Conservation (phyloP, 2,888 invertebrate genomes). For the Patella caerulea region DNA sequence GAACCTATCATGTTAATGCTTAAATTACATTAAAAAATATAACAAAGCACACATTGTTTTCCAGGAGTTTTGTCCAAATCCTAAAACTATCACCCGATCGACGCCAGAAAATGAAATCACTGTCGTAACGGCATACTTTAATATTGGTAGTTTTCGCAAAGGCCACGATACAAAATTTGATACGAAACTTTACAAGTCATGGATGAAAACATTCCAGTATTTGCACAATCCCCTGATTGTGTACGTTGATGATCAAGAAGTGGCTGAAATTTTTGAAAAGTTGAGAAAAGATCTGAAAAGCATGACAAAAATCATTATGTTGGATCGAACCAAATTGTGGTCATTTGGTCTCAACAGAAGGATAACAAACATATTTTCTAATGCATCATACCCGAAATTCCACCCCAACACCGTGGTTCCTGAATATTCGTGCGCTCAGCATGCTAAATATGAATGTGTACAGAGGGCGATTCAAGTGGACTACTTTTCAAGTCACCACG, state of each 20-base stretch:
- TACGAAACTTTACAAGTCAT: conserved; percentile 31
- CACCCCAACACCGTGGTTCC: conserved; percentile 53
- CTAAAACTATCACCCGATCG: too few species aligned
- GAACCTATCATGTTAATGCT: too few species aligned
- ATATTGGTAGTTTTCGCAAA: conserved; percentile 44
- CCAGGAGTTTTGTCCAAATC: too few species aligned
- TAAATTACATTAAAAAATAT: too few species aligned
- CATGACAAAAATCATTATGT: conserved; percentile 36
- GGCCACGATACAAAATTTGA: conserved; percentile 26
- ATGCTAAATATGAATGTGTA: conserved; percentile 49
- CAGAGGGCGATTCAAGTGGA: conserved; percentile 33
- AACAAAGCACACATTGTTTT: too few species aligned
- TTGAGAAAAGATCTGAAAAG: conserved; percentile 28
- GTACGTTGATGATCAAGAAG: conserved; percentile 41
- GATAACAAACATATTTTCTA: conserved; percentile 35
- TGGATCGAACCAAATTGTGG: conserved; percentile 40
- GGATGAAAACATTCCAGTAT: conserved; percentile 32
- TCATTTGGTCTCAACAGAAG: conserved; percentile 38
- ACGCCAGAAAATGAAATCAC: not conserved
- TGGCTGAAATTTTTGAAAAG: conserved; percentile 30
- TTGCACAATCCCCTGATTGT: conserved; percentile 43
- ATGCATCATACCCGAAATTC: conserved; percentile 45
- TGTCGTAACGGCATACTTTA: conserved; percentile 36
- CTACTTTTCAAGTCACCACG: conserved; percentile 31
- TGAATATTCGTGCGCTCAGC: conserved; percentile 48